Conservation (phyloP, 2,113 vertebrate species). For the Pleuronectes platessa region DNA sequence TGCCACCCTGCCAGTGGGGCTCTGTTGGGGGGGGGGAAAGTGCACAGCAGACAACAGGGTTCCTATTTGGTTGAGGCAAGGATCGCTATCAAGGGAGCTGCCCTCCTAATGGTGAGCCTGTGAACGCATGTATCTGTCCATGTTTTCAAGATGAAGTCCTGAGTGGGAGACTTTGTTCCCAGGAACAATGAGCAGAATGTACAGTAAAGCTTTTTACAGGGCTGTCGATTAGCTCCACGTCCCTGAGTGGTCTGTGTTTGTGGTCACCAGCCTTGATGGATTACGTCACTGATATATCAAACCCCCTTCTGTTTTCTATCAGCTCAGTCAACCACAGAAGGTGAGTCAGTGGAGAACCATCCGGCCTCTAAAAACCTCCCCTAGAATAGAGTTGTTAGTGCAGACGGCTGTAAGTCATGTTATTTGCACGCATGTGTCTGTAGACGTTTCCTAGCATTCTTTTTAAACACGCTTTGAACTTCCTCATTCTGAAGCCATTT, state of each 20-base stretch:
- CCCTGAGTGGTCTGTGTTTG: slow-evolving; percentile 42
- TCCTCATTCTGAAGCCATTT: slow-evolving; percentile 12
- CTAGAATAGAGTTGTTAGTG: slow-evolving; percentile 12
- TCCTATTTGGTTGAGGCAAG: slow-evolving; percentile 32
- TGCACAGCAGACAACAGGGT: neutral
- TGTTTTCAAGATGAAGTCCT: slow-evolving; percentile 34
- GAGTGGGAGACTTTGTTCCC: slow-evolving; percentile 38
- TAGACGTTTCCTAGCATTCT: neutral
- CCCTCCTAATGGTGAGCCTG: slow-evolving; percentile 53
- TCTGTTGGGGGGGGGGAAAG: slow-evolving; percentile 38
- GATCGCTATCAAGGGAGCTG: slow-evolving; percentile 17
- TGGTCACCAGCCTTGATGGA: slow-evolving; percentile 28
- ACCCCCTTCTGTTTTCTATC: slow-evolving; percentile 47
- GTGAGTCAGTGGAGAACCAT: slow-evolving; percentile 66
- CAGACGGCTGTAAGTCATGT: slow-evolving; percentile 7
- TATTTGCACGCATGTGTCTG: slow-evolving; percentile 1
- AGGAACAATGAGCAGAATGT: slow-evolving; percentile 37
- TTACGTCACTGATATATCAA: slow-evolving; percentile 49
- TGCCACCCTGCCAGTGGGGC: slow-evolving; percentile 46
- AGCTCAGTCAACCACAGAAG: slow-evolving; percentile 51
- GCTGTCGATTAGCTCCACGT: slow-evolving; percentile 55
- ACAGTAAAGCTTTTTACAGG: slow-evolving; percentile 29
- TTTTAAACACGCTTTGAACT: slow-evolving; percentile 2
- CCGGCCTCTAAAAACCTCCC: neutral
- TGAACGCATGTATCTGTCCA: slow-evolving; percentile 16